Evolutionary conservation across 2,113 vertebrate genomes (phyloP).

Genomic region (Xenopus borealis): DNA sequence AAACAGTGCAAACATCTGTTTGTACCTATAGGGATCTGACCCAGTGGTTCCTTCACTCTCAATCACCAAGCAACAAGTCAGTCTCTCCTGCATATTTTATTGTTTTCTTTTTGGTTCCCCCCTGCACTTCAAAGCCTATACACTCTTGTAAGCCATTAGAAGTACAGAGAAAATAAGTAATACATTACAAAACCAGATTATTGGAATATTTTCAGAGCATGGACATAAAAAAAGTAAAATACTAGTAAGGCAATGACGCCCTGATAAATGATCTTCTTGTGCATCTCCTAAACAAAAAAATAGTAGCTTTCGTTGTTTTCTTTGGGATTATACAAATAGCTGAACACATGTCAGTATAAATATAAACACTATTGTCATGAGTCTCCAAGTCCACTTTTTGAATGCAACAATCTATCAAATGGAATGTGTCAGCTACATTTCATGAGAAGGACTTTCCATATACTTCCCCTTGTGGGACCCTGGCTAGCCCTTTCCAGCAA

Average conservation of each 20-base stretch:
- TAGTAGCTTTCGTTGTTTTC: neutral
- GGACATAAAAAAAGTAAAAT: slow-evolving; percentile 47
- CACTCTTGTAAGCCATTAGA: slow-evolving; percentile 57
- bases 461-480: no score
- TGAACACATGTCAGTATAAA: neutral
- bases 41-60: slow-evolving; percentile 62
- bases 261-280: slow-evolving; percentile 11
- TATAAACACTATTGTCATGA: neutral
- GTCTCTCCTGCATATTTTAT: slow-evolving; percentile 64
- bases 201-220: slow-evolving; percentile 43
- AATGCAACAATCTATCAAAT: neutral
- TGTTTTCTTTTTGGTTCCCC: slow-evolving; percentile 67
- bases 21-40: slow-evolving; percentile 75
- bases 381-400: no score
- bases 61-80: slow-evolving; percentile 68
- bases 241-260: fast-evolving
- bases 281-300: neutral
- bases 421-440: no score
- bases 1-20: slow-evolving; percentile 81
- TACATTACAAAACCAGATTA: slow-evolving; percentile 53
- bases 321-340: neutral
- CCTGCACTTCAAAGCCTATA: slow-evolving; percentile 68
- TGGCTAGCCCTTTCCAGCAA: no score
- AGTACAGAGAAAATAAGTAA: slow-evolving; percentile 49
- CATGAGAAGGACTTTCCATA: no score